Evolutionary conservation across 2,797 vertebrate genomes (phyloP).

Genomic region (Miichthys miiuy): DNA sequence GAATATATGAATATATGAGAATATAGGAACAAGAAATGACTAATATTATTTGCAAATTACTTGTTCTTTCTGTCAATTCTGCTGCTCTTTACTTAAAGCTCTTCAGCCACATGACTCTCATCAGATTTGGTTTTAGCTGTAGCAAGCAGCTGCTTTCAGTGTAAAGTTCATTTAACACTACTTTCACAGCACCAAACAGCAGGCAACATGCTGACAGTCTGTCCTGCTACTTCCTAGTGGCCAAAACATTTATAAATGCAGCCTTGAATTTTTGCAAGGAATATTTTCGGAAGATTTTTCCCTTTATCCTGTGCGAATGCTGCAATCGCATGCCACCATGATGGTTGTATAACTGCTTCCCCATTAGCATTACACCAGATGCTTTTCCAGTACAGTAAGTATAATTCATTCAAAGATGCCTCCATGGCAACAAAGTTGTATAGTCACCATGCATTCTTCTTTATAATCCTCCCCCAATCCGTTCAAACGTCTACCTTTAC

Average conservation of each 20-base stretch:
- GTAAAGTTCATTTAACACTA: background rate
- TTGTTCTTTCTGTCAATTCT: too few species aligned
- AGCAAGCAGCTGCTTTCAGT: background rate
- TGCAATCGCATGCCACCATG: background rate
- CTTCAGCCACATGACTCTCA: background rate
- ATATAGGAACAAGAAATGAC: too few species aligned
- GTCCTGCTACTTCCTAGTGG: background rate
- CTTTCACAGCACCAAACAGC: background rate
- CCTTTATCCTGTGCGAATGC: background rate
- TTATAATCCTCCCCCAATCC: constrained; percentile 1
- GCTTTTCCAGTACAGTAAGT: background rate
- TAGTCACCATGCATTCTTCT: background rate
- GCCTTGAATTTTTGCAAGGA: background rate
- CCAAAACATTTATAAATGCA: background rate
- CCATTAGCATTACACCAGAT: constrained; percentile 2
- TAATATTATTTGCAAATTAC: too few species aligned
- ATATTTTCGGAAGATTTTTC: background rate
- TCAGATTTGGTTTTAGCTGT: background rate
- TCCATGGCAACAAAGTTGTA: constrained; percentile 16
- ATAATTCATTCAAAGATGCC: constrained; percentile 29
- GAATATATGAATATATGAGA: too few species aligned
- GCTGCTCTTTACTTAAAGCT: too few species aligned
- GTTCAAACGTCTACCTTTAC: constrained; percentile 1
- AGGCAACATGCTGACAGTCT: background rate
- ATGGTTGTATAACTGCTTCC: constrained; percentile 11